Evolutionary conservation across 2,797 vertebrate genomes (phyloP).

Genomic region (Catharus ustulatus): DNA sequence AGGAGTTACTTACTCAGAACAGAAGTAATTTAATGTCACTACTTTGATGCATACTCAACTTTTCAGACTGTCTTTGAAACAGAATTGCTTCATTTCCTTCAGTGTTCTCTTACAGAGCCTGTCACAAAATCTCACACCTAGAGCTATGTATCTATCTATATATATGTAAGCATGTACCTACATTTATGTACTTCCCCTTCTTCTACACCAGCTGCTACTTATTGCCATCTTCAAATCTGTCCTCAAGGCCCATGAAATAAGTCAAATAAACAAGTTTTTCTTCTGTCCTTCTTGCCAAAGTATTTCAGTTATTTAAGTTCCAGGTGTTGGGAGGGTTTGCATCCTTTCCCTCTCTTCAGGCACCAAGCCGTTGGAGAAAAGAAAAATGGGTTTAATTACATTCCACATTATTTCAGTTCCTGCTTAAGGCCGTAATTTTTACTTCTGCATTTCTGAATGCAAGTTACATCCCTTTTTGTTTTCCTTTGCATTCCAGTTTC

Average conservation of each 20-base stretch:
- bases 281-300: background rate
- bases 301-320: background rate
- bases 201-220: background rate
- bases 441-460: background rate
- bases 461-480: background rate
- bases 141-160: background rate
- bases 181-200: background rate
- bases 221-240: background rate
- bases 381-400: background rate
- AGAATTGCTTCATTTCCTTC: background rate
- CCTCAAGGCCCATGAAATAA: background rate
- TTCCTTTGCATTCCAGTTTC: background rate
- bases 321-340: background rate
- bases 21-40: background rate
- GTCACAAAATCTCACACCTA: background rate
- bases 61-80: background rate
- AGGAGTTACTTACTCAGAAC: background rate
- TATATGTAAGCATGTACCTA: no score
- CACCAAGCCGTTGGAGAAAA: rapidly evolving
- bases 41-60: background rate
- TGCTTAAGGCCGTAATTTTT: background rate
- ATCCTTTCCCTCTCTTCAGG: background rate
- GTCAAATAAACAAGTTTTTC: background rate
- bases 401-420: background rate
- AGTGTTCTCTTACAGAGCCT: background rate